phyloP scores from a whole-genome alignment of 2,888 invertebrate species.

The Sarcophaga caerulescens region DNA sequence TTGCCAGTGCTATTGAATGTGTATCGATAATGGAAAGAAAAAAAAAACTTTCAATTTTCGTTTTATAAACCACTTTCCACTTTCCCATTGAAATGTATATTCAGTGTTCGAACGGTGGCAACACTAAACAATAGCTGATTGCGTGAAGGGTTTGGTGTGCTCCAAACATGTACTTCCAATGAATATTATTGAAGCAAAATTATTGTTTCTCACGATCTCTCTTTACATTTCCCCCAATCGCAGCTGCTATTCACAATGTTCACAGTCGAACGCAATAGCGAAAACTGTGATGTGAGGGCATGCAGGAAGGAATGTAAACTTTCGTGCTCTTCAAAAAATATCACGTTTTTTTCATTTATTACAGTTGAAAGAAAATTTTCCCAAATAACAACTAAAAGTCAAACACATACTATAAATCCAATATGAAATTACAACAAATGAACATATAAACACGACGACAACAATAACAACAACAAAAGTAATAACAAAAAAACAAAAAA shows the following conservation, averaged over 20 bases:
- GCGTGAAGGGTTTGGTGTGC: slow-evolving; percentile 21
- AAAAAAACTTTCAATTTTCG: too few relatives aligned
- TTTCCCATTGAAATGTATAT: too few relatives aligned
- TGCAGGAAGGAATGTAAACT: neutral
- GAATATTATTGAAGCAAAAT: slow-evolving; percentile 31
- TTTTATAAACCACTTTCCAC: too few relatives aligned
- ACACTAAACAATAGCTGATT: neutral
- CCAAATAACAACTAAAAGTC: slow-evolving; percentile 62
- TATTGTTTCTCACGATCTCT: neutral
- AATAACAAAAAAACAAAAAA: neutral
- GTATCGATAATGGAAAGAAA: neutral
- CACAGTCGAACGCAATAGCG: too few relatives aligned
- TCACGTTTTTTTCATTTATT: slow-evolving; percentile 57
- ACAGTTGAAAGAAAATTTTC: slow-evolving; percentile 53
- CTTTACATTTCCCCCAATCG: neutral
- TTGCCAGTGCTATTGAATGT: slow-evolving; percentile 28
- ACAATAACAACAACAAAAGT: neutral
- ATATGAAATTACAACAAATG: slow-evolving; percentile 40
- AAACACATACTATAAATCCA: slow-evolving; percentile 44
- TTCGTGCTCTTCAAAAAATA: slow-evolving; percentile 48
- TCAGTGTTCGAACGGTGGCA: too few relatives aligned
- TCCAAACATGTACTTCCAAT: slow-evolving; percentile 50
- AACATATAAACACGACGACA: neutral
- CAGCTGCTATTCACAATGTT: neutral
- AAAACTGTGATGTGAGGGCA: neutral